These are phyloP conservation scores for Heliconius hermathena DNA, from an alignment of 1,140 invertebrate genomes.

Conservation along the genomic window DNA sequence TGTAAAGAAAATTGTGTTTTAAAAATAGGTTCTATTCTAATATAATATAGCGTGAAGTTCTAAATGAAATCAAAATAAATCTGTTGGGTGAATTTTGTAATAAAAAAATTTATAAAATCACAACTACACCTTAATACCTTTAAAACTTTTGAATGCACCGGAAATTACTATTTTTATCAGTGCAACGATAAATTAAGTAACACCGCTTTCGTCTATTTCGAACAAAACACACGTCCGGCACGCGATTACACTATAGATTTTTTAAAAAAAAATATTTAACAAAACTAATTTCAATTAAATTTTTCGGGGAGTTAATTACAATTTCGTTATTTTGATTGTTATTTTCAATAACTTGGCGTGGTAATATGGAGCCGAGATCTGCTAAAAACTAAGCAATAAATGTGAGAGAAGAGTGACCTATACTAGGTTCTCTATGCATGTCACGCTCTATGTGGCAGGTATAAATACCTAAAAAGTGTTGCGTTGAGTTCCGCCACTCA, in stretches of 20 bases:
- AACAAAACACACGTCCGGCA: background rate
- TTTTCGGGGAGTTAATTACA: too few relatives aligned
- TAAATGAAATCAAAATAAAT: background rate
- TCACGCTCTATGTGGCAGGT: too few relatives aligned
- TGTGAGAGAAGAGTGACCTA: too few relatives aligned
- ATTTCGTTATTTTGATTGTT: too few relatives aligned
- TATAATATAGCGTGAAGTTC: background rate
- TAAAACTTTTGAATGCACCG: background rate
- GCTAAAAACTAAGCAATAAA: too few relatives aligned
- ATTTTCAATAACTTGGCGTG: too few relatives aligned
- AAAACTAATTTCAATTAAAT: background rate
- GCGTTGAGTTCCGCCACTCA: background rate
- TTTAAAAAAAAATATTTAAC: background rate
- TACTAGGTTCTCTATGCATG: too few relatives aligned
- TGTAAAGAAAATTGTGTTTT: too few relatives aligned
- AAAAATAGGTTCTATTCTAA: too few relatives aligned
- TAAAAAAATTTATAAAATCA: background rate
- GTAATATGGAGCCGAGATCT: too few relatives aligned
- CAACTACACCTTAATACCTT: background rate
- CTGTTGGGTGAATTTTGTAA: too few relatives aligned
- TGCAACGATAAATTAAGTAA: conserved; percentile 8
- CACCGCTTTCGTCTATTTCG: background rate
- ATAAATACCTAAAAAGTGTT: too few relatives aligned
- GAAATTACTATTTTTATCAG: conserved; percentile 26
- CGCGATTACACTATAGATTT: background rate